Percentiles rank a stretch among this genome's conserved stretches.
These are phyloP conservation scores for Hypomesus transpacificus DNA, from an alignment of 2,113 vertebrate species.

Conservation along the genomic window DNA sequence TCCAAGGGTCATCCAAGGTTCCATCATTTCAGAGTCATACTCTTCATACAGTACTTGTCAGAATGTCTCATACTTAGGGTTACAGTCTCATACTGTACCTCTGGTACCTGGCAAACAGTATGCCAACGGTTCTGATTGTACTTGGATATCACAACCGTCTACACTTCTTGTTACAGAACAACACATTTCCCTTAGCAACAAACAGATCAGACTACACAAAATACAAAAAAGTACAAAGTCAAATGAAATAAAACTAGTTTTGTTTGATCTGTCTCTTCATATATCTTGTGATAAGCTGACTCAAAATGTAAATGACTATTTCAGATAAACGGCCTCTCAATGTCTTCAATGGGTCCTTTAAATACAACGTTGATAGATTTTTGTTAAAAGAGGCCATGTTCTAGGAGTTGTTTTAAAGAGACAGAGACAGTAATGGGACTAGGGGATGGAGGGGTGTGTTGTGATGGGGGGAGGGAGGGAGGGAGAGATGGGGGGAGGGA, in stretches of 20 bases:
- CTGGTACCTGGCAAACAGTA: no score
- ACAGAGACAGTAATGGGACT: conserved; percentile 2
- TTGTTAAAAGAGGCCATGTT: conserved; percentile 38
- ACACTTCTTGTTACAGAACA: conserved; percentile 53
- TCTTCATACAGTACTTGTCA: conserved; percentile 13
- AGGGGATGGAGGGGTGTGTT: conserved; percentile 9
- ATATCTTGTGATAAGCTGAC: conserved; percentile 38
- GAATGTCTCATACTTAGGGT: conserved; percentile 55
- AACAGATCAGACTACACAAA: no score
- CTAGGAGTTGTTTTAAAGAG: conserved; percentile 8
- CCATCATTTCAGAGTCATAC: conserved; percentile 47
- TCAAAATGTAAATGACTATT: conserved; percentile 64
- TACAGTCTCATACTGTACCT: no score
- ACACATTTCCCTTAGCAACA: conserved; percentile 10
- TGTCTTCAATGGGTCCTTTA: conserved; percentile 63
- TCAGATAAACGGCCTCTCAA: conserved; percentile 53
- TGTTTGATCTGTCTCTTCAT: background rate
- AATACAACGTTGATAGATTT: conserved; percentile 70
- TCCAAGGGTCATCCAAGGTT: conserved; percentile 42
- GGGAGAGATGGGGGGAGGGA: background rate
- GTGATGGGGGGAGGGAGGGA: no score
- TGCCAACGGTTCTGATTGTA: conserved; percentile 16
- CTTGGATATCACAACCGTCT: conserved; percentile 54
- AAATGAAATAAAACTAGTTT: no score
- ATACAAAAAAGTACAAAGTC: no score